Evolutionary conservation across 2,888 invertebrate species (phyloP), one percentile per base, ranked within the genome.

Genomic region (Cheilosia vulpina): DNA sequence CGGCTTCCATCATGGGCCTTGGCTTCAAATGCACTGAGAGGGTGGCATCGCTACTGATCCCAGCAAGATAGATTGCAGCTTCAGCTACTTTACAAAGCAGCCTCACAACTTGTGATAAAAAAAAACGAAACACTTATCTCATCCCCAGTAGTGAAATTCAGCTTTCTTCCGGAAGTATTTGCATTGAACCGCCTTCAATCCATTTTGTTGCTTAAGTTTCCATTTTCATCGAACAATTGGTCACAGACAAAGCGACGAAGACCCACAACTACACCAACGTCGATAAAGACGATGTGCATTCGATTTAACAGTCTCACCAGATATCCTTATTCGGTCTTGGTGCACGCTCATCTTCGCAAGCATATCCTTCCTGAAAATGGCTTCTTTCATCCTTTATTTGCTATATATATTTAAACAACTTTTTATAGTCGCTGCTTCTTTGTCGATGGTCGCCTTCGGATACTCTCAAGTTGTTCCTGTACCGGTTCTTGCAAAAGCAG

Each of bases 311-410:
- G 68, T 72, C 73, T 50, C 78, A 68, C 41, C 55, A 75, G 65
- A 84, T 53, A 84, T 71, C 84, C 75, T 34, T 55, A 50, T 79
- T 69, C 69, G 57, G 17, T 55, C 34, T 21, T 21, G 21, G 19
- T 60, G 58, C 47, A 53, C 11, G 27, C 63, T 63, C 65, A 47
- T 69, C 38, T 31, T 71, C 31, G 9, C 60, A 66, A 73, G 78
- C 78, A 57, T 83, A 78, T 84, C 83, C 79, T 84, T 84, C 58
- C 79, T 47, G 41, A 65, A 69, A 79, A 75, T 73, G 41, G 31
- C 50, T 72, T 58, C 50, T 9, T 52, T 71, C 24, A 55, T 84
- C 75, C 71, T 71, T 75, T 79, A 69, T 75, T 80, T 75, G 65
- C 63, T 41, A 79, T 69, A 43, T 69, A 43, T 58, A 71, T 79